phyloP scores from a whole-genome alignment of 2,113 vertebrate species.

The Caloenas nicobarica region DNA sequence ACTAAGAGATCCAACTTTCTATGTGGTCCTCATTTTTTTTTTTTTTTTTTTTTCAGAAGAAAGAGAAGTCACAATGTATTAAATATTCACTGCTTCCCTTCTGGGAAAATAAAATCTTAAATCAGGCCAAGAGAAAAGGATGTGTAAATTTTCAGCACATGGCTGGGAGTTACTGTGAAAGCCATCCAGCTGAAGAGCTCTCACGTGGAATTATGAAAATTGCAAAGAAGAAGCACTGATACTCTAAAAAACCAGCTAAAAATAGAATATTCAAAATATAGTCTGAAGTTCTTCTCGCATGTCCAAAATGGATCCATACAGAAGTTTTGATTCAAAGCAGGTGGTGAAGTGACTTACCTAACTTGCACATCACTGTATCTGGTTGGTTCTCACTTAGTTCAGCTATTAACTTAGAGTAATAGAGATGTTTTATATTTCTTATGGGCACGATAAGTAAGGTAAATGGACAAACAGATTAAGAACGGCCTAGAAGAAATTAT shows the following conservation, averaged over 20 bases:
- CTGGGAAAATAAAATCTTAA: neutral
- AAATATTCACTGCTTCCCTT: neutral
- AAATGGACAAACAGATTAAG: neutral
- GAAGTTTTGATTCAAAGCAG: neutral
- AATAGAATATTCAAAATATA: neutral
- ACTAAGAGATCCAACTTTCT: neutral
- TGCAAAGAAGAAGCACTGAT: neutral
- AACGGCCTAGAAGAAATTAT: neutral
- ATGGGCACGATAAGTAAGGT: neutral
- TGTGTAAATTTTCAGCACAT: neutral
- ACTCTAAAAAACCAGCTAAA: neutral
- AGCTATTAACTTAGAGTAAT: neutral
- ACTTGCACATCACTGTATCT: neutral
- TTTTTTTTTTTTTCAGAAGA: neutral
- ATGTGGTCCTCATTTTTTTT: neutral
- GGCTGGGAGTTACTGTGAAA: neutral
- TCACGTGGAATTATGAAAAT: neutral
- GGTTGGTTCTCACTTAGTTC: neutral
- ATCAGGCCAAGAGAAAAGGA: neutral
- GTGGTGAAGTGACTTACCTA: neutral
- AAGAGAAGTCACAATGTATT: neutral
- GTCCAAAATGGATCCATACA: neutral
- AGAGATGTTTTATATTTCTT: neutral
- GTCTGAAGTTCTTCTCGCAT: neutral
- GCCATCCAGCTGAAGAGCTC: neutral